Base-by-base conservation (phyloP, 1,140 invertebrate genomes). In the Phocides pigmalion region DNA sequence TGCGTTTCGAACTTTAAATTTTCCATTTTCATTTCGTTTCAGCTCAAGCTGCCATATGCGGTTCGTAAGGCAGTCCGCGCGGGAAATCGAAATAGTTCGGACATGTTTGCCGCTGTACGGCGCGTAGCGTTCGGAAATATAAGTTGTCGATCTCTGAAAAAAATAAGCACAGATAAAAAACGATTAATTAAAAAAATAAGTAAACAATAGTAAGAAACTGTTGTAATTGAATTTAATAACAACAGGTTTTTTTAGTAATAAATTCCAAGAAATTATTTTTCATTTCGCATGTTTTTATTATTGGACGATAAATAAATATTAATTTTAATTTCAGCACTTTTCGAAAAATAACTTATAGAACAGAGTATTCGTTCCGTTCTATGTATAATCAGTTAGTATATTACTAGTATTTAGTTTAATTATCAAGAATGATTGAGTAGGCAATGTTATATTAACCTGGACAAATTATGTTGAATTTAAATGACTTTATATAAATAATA, bases 11-110 rank as follows among this genome's bases (percentile, higher is more conserved):
- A 39, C n/a, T 39, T 39, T 39, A 39, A 39, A 39, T 39, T 39
- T 39, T 39, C 35, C 35, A 39, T 39, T 39, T 39, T 39, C 35
- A 39, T 39, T 39, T 39, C n/a, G 35, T 4, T 35, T 39, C 35
- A 39, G 35, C 12, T 39, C 35, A 39, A 5, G 12, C n/a, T 14
- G 12, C 6, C 2, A 6, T 22, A 22, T 22, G 22, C 35, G 35
- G n/a, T 6, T 2, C 35, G 12, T 39, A 14, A 2, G 35, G 3
- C 74, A 70, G 73, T 77, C 6, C 41, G 63, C 72, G 71, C 62
- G 68, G 66, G 54, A 70, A 74, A 61, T 6, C 42, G 62, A 51
- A 28, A 8, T 19, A 16, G 11, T 5, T 12, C 42, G 58, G 74
- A 66, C 71, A 62, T 67, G 50, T 28, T 56, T 19, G 14, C 39